Evolutionary conservation across 1,140 invertebrate species (phyloP), one percentile per base, ranked within the genome.

Genomic region (Lucilia sericata): DNA sequence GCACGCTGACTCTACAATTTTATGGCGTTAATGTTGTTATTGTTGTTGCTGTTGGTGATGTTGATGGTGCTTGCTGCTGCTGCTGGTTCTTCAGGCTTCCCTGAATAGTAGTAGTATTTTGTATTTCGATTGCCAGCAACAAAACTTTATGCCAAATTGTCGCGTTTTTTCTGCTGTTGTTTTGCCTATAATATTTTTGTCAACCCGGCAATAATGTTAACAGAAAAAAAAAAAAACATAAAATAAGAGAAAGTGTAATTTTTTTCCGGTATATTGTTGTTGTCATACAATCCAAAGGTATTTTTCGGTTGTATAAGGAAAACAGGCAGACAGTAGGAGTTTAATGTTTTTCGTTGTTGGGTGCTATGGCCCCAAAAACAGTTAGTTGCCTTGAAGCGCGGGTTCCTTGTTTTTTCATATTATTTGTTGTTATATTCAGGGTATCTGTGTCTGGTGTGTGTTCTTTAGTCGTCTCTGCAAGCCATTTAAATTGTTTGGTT

Each of bases 211-310:
- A 42, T 65, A n/a, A 19, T 65, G 55, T 5, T 30, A 30, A 30
- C 55, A n/a, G 55, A 1, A 17, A 5, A 65, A 30, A 30, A 30
- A 30, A 30, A 30, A 30, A 9, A 36, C 0, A 76, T 19, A 76
- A 17, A 42, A 76, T 42, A 30, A 76, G 74, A 76, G 74, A 76
- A 76, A 76, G 74, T 76, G n/a, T 76, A 76, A 76, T 76, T 76
- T 76, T 42, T 55, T 76, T 76, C 74, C 74, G 74, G 74, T 76
- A 76, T n/a, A 76, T 76, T 76, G 74, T 30, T 30, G 25, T 76
- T 42, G 74, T 76, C 30, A 76, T 76, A 55, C 17, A 55, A 55
- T 13, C 51, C 51, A 55, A 55, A 55, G 51, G 42, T 42, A 42
- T 42, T 42, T 30, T 30, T 30, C 5, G 42, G 42, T 55, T 55